These are phyloP conservation scores for Apostichopus californicus DNA, from an alignment of 35 echinoderm and acorn worm genomes.

Conservation along the genomic window DNA sequence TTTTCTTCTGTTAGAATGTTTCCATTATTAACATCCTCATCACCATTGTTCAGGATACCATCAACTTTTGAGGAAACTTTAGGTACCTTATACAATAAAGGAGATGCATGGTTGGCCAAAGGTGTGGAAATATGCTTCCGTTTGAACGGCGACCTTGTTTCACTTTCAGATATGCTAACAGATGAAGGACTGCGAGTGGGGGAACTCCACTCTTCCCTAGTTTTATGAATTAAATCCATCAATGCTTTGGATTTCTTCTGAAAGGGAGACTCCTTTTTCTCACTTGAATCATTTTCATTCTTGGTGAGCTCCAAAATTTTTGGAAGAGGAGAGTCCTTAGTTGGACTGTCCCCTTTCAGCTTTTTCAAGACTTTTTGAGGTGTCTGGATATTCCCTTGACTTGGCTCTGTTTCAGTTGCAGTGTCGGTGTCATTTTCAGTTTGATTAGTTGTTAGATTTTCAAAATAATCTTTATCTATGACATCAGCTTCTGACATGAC, in stretches of 20 bases:
- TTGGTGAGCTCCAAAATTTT: neutral
- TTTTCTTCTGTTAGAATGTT: neutral
- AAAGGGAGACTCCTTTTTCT: constrained; percentile 38
- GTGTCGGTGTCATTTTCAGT: neutral
- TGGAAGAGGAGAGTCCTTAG: neutral
- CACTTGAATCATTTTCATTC: neutral
- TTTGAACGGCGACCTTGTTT: neutral
- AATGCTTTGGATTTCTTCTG: constrained; percentile 33
- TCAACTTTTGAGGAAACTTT: neutral
- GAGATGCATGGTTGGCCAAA: neutral
- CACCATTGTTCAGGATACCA: neutral
- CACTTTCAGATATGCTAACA: neutral
- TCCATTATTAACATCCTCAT: neutral
- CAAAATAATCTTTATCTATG: neutral
- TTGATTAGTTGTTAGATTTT: neutral
- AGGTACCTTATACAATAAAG: neutral
- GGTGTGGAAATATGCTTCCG: neutral
- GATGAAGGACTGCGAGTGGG: constrained; percentile 22
- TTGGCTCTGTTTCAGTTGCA: neutral
- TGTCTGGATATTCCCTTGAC: neutral
- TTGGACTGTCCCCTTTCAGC: neutral
- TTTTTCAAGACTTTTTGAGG: neutral
- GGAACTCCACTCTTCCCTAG: constrained; percentile 31
- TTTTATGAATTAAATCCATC: constrained; percentile 3
- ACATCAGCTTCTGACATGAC: neutral